Evolutionary conservation across 2,113 vertebrate species (phyloP).

Genomic region (Campylomormyrus tamandua): DNA sequence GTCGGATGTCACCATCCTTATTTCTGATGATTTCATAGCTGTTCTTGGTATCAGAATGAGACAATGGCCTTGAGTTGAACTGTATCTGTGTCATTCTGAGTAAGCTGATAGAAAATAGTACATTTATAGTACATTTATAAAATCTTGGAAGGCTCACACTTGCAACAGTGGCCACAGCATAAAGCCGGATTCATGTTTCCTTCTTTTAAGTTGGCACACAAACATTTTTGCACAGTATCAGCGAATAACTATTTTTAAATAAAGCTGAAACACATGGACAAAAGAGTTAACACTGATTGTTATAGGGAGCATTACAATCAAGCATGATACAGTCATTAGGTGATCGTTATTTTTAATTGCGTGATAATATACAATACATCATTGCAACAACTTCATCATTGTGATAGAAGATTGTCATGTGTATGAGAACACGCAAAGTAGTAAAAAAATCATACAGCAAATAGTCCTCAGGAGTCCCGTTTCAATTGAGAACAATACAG

Average conservation of each 20-base stretch:
- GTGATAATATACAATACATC: constrained; percentile 18
- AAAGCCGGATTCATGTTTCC: neutral
- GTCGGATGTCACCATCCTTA: neutral
- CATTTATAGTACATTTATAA: neutral
- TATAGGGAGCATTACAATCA: neutral
- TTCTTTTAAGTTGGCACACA: neutral
- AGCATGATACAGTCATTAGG: constrained; percentile 20
- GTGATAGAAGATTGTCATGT: constrained; percentile 41
- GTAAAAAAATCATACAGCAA: constrained; percentile 51
- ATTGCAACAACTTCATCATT: constrained; percentile 42
- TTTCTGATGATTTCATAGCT: neutral
- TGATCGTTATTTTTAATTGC: constrained; percentile 40
- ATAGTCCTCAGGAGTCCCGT: constrained; percentile 38
- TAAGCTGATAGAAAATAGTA: neutral
- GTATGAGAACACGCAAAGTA: constrained; percentile 32
- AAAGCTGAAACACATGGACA: neutral
- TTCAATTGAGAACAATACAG: constrained; percentile 38
- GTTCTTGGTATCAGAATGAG: neutral
- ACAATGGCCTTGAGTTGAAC: neutral
- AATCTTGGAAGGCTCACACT: neutral
- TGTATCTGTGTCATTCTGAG: neutral
- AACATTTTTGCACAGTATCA: neutral
- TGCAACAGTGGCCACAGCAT: neutral
- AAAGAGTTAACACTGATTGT: neutral
- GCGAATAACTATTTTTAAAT: neutral